Evolutionary conservation across 1,140 invertebrate genomes (phyloP).

Genomic region (Zeugodacus cucurbitae): DNA sequence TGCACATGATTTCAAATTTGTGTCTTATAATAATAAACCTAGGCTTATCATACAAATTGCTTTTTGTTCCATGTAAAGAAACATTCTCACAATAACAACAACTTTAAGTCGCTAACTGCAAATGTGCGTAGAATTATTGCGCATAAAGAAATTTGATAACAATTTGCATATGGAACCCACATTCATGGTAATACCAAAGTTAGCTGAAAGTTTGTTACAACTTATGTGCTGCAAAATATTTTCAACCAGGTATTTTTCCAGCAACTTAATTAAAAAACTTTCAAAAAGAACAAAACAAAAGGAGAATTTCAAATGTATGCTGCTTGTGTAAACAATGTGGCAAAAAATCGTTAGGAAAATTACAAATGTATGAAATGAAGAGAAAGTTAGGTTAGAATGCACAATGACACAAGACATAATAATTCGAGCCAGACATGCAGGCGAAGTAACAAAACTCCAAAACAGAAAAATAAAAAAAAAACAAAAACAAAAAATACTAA

Average conservation of each 20-base stretch:
- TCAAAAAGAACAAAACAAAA: neutral
- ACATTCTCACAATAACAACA: neutral
- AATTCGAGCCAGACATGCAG: neutral
- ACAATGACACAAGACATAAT: neutral
- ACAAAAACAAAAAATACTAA: neutral
- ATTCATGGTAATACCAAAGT: neutral
- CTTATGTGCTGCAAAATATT: neutral
- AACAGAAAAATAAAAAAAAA: neutral
- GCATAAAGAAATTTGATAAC: neutral
- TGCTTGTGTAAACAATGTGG: neutral
- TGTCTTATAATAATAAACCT: too few relatives aligned
- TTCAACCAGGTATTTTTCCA: neutral
- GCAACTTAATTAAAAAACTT: conserved; percentile 16
- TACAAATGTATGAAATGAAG: neutral
- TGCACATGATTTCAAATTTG: too few relatives aligned
- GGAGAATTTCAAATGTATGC: neutral
- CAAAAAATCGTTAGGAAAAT: neutral
- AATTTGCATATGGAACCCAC: neutral
- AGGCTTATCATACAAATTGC: too few relatives aligned
- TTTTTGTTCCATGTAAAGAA: too few relatives aligned
- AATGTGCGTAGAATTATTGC: neutral
- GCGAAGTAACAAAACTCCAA: neutral
- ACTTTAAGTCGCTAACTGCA: neutral
- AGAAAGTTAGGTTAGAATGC: neutral
- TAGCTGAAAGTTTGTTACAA: neutral